Evolutionary conservation across 2,797 vertebrate species (phyloP).

Genomic region (Iguana delicatissima): DNA sequence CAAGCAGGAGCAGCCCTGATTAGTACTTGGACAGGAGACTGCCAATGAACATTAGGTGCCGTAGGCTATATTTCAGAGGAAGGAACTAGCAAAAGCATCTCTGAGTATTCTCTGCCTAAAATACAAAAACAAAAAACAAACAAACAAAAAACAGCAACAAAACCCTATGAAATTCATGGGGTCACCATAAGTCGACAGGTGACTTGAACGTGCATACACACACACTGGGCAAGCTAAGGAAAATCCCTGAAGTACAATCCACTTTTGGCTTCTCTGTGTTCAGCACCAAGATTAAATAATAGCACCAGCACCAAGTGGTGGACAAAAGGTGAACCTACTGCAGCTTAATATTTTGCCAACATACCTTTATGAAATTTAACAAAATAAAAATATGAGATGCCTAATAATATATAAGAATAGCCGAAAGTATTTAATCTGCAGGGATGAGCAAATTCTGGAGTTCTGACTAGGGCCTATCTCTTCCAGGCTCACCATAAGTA

Average conservation of each 20-base stretch:
- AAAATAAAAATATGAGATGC: neutral
- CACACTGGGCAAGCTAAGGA: neutral
- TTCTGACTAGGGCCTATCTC: neutral
- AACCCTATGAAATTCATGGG: too few relatives aligned
- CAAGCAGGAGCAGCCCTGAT: too few relatives aligned
- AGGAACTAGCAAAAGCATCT: too few relatives aligned
- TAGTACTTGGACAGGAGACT: too few relatives aligned
- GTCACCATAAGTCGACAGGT: too few relatives aligned
- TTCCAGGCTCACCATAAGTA: neutral
- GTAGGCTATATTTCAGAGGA: too few relatives aligned
- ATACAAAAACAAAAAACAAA: too few relatives aligned
- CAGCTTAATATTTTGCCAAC: neutral
- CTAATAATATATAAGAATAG: neutral
- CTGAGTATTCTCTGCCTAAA: too few relatives aligned
- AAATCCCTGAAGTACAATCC: constrained; percentile 26
- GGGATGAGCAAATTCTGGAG: too few relatives aligned
- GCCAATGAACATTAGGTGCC: too few relatives aligned
- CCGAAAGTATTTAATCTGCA: neutral
- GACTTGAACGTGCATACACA: too few relatives aligned
- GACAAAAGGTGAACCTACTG: neutral
- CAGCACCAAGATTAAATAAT: neutral
- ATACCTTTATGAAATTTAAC: neutral
- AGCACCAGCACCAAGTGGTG: neutral
- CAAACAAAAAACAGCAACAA: too few relatives aligned
- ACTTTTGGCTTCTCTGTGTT: neutral